Evolutionary conservation across 2,888 invertebrate species (phyloP).

Genomic region (Coenonympha glycerion): DNA sequence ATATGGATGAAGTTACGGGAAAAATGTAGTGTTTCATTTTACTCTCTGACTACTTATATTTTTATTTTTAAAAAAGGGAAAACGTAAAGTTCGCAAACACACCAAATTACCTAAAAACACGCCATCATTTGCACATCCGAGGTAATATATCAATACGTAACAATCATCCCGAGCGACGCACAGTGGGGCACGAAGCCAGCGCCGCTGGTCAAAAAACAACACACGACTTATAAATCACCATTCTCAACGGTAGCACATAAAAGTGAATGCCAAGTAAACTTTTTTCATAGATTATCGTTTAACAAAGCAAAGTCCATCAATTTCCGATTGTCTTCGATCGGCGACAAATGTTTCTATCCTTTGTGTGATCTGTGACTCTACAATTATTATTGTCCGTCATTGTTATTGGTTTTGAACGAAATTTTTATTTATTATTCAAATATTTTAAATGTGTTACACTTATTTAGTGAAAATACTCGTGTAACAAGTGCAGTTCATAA

Average conservation of each 20-base stretch:
- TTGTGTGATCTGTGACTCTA: constrained; percentile 7
- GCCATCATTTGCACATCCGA: constrained; percentile 6
- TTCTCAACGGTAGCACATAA: constrained; percentile 46
- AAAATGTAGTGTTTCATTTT: too few species aligned
- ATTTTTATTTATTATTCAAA: constrained; percentile 5
- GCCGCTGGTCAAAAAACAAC: constrained; percentile 28
- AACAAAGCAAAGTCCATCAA: constrained; percentile 20
- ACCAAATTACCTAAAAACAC: constrained; percentile 10
- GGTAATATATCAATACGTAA: constrained; percentile 2
- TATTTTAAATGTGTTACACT: constrained; percentile 5
- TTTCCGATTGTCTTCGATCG: constrained; percentile 23
- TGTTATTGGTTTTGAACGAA: constrained; percentile 3
- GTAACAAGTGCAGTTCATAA: background rate
- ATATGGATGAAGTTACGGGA: too few species aligned
- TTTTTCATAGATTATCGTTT: constrained; percentile 20
- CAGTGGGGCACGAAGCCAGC: background rate
- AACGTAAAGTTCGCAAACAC: too few species aligned
- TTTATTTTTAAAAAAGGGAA: too few species aligned
- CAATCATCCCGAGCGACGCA: background rate
- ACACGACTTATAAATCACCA: constrained; percentile 53
- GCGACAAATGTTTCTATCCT: constrained; percentile 11
- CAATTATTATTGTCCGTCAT: constrained; percentile 4
- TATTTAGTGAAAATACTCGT: constrained; percentile 25
- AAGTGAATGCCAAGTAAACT: constrained; percentile 10
- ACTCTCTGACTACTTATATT: too few species aligned